Evolutionary conservation across 2,113 vertebrate species (phyloP).

Genomic region (Rynchops niger): DNA sequence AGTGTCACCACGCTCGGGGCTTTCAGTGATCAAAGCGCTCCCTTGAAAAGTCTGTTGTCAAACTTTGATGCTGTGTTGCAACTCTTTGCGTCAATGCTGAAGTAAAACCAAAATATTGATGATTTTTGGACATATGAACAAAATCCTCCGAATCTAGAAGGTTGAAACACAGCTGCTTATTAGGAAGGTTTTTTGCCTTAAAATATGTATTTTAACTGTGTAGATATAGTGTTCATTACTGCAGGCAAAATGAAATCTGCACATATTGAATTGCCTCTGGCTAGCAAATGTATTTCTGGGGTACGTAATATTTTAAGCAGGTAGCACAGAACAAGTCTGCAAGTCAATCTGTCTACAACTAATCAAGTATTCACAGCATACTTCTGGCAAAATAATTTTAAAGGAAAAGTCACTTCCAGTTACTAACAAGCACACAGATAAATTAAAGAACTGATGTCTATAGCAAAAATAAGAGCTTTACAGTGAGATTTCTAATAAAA

Average conservation of each 20-base stretch:
- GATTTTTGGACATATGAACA: not conserved
- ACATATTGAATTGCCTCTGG: constrained; percentile 59
- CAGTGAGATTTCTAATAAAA: not conserved
- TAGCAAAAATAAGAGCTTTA: not conserved
- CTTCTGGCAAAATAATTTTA: not conserved
- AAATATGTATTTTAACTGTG: constrained; percentile 34
- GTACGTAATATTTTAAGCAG: constrained; percentile 49
- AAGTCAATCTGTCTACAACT: constrained; percentile 40
- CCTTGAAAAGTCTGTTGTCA: constrained; percentile 8
- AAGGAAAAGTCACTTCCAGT: constrained; percentile 10
- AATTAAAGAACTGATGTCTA: not conserved
- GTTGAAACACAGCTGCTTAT: constrained; percentile 22
- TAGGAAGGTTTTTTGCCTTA: not conserved
- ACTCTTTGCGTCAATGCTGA: constrained; percentile 16
- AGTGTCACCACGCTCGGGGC: not conserved
- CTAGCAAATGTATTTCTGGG: constrained; percentile 52
- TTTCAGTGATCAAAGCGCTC: constrained; percentile 31
- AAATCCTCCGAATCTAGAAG: constrained; percentile 27
- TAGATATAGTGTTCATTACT: constrained; percentile 28
- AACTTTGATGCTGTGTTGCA: constrained; percentile 1
- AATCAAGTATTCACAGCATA: constrained; percentile 50
- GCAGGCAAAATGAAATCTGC: constrained; percentile 6
- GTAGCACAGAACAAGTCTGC: constrained; percentile 17
- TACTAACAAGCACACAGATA: not conserved
- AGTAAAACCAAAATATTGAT: constrained; percentile 27